These are phyloP conservation scores for Tinamus guttatus DNA, from an alignment of 2,113 vertebrate species.

Conservation along the genomic window DNA sequence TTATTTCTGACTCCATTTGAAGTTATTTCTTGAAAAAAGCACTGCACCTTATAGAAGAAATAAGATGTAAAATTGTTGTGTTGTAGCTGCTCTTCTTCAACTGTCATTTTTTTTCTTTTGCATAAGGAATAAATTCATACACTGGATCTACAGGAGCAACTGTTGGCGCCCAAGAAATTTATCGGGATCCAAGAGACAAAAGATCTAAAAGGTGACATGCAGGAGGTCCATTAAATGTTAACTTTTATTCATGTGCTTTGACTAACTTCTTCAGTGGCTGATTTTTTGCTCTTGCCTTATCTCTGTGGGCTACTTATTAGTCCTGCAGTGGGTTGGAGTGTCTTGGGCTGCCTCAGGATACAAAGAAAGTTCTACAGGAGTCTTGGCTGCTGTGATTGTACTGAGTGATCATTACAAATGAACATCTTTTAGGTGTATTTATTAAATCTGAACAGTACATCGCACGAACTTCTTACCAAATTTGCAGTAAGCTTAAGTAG, in stretches of 20 bases:
- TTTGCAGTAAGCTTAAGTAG: background rate
- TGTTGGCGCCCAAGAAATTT: constrained; percentile 85
- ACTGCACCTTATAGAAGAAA: constrained; percentile 41
- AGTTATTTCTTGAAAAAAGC: background rate
- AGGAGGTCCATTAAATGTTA: background rate
- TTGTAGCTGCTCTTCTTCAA: constrained; percentile 15
- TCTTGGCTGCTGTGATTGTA: background rate
- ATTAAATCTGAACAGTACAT: background rate
- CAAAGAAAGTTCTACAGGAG: background rate
- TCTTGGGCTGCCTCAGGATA: background rate
- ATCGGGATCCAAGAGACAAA: constrained; percentile 89
- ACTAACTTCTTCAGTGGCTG: background rate
- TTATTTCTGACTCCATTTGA: constrained; percentile 1
- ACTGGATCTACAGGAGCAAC: constrained; percentile 88
- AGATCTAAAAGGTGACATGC: constrained; percentile 86
- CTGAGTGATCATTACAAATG: background rate
- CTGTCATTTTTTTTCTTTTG: constrained; percentile 46
- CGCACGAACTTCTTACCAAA: background rate
- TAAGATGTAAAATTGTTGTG: background rate
- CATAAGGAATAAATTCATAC: constrained; percentile 90
- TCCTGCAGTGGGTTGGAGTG: background rate
- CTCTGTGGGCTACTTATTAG: background rate
- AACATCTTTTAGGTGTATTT: background rate
- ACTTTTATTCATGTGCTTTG: background rate
- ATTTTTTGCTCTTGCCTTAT: background rate